These are phyloP conservation scores for Ailuropoda melanoleuca DNA, from an alignment of 2,113 vertebrate species.

Conservation along the genomic window DNA sequence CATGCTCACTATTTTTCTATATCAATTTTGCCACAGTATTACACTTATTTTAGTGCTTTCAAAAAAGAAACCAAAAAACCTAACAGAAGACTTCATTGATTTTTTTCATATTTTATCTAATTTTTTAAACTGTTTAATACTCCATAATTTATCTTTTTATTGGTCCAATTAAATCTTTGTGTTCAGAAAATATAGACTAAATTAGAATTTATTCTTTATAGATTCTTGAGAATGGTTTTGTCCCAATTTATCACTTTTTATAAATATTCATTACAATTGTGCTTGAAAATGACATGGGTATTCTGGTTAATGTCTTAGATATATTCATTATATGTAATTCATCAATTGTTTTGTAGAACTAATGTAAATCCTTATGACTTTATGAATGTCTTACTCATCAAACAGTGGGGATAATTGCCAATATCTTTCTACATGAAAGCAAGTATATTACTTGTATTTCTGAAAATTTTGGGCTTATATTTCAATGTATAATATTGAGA, in stretches of 20 bases:
- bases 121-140: neutral
- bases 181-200: neutral
- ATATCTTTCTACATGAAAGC: neutral
- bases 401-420: neutral
- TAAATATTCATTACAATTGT: neutral
- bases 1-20: neutral
- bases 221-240: neutral
- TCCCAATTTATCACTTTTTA: neutral
- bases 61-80: neutral
- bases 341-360: neutral
- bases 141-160: neutral
- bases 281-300: neutral
- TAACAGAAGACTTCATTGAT: neutral
- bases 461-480: neutral
- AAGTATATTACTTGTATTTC: neutral
- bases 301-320: neutral
- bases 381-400: neutral
- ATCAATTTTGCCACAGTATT: neutral
- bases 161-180: neutral
- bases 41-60: neutral
- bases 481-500: neutral
- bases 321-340: neutral
- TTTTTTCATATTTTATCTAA: neutral
- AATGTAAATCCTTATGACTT: neutral
- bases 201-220: neutral